Evolutionary conservation across 2,888 invertebrate species (phyloP), one percentile per base, ranked within the genome.

Genomic region (Acrocyrtus sp.): DNA sequence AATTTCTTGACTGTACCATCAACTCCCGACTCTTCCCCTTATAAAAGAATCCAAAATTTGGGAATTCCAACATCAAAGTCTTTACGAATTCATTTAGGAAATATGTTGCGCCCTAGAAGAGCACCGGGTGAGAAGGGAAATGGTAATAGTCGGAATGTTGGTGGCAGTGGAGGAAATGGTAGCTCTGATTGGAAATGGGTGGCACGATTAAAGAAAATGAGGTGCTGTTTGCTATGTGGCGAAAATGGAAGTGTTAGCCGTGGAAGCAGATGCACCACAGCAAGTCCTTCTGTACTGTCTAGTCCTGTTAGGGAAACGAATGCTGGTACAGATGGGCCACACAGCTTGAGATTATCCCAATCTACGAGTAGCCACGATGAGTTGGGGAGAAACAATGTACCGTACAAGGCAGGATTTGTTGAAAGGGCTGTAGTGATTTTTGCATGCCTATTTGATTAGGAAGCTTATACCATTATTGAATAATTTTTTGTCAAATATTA

Each of bases 391-490:
- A 60, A 19, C 39, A n/a, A n/a, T n/a, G n/a, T n/a, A n/a, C n/a
- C n/a, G n/a, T n/a, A 26, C 15, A 72, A 73, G 41, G 60, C 27
- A 3, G 54, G 66, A 47, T 67, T 62, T 53, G 74, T 74, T 8
- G 74, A 74, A 45, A 43, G 65, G 22, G 62, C 63, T 47, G 65
- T 74, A 12, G 62, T 74, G 24, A 65, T 74, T 54, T 58, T 68
- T 43, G 68, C 74, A 8, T 74, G 74, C 15, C 47, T 74, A n/a
- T 63, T 74, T 39, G 74, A 74, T 34, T 74, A 60, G n/a, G n/a
- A n/a, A n/a, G n/a, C n/a, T n/a, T n/a, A n/a, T n/a, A n/a, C n/a
- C n/a, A n/a, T n/a, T n/a, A n/a, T n/a, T n/a, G n/a, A n/a, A n/a
- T n/a, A n/a, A n/a, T n/a, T n/a, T n/a, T n/a, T n/a, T n/a, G n/a